Evolutionary conservation across 2,113 vertebrate species (phyloP).

Genomic region (Seriola dumerili): DNA sequence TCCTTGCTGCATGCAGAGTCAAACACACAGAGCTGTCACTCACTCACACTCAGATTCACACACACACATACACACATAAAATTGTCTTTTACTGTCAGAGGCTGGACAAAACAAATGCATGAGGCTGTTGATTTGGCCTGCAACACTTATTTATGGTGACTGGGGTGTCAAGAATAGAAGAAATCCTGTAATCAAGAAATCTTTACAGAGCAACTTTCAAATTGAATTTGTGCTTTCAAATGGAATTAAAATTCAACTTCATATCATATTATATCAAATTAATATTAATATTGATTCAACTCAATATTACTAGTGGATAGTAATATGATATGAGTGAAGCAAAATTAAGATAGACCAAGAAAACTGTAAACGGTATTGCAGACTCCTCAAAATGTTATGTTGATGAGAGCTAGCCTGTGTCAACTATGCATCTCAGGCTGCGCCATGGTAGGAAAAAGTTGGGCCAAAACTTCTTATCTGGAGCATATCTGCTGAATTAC

Average conservation of each 20-base stretch:
- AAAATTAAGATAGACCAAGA: neutral
- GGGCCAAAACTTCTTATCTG: neutral
- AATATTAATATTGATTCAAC: no score
- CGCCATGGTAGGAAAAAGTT: neutral
- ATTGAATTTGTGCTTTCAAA: neutral
- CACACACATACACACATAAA: conserved; percentile 17
- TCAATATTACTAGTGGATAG: neutral
- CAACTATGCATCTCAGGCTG: neutral
- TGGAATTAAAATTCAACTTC: neutral
- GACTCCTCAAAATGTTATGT: neutral
- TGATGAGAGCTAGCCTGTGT: neutral
- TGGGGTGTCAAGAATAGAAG: neutral
- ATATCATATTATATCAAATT: no score
- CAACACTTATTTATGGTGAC: neutral
- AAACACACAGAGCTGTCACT: conserved; percentile 66
- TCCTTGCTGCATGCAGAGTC: conserved; percentile 60
- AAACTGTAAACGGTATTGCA: neutral
- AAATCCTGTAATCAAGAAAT: neutral
- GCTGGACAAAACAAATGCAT: conserved; percentile 4
- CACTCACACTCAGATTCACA: conserved; percentile 46
- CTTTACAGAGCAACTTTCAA: neutral
- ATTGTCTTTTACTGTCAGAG: conserved; percentile 1
- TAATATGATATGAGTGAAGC: neutral
- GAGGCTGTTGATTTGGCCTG: neutral
- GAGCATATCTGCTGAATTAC: neutral